Percentiles rank a stretch among this genome's conserved stretches.
Conservation (phyloP, 2,888 invertebrate species). For the Cosmopolites sordidus region DNA sequence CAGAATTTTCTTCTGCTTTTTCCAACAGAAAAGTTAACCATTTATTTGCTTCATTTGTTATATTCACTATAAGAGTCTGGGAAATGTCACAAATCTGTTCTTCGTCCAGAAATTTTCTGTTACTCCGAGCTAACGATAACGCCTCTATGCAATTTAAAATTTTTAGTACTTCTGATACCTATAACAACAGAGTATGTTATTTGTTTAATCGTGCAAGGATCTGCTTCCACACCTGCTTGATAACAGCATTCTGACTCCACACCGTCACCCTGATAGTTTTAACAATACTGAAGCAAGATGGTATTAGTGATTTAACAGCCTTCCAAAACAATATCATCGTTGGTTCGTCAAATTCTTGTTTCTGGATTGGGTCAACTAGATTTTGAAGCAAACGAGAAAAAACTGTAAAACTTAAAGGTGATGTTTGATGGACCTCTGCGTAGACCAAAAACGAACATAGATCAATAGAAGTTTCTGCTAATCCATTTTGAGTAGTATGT, state of each 20-base stretch:
- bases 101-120: too few species aligned
- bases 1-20: too few species aligned
- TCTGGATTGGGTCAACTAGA: not conserved
- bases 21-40: too few species aligned
- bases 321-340: not conserved
- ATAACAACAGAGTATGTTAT: too few species aligned
- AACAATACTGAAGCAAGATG: not conserved
- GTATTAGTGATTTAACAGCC: not conserved
- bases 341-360: not conserved
- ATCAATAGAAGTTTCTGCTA: not conserved
- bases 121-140: too few species aligned
- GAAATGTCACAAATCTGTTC: too few species aligned
- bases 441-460: not conserved
- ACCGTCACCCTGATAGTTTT: not conserved
- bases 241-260: not conserved
- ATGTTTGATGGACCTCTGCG: not conserved
- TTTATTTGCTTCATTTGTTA: too few species aligned
- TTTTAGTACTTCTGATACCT: too few species aligned
- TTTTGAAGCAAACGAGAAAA: not conserved
- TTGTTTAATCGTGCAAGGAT: too few species aligned
- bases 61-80: too few species aligned
- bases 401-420: not conserved
- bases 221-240: not conserved
- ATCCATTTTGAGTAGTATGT: not conserved
- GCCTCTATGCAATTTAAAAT: too few species aligned